Conservation (phyloP, 2,888 invertebrate genomes). For the Oxyscelio sp. region DNA sequence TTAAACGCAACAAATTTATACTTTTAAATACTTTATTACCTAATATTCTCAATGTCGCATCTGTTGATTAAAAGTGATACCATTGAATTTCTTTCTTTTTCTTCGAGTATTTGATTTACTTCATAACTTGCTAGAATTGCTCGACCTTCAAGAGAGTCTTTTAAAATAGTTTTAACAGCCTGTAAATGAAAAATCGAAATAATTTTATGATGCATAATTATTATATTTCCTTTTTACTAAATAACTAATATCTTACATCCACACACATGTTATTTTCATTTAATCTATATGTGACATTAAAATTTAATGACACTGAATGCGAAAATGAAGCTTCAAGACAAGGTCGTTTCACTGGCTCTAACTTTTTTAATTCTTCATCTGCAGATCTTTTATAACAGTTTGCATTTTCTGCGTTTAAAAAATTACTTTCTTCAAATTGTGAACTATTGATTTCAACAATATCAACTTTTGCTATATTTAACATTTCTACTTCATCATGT, state of each 20-base stretch:
- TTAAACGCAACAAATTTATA: too few species aligned
- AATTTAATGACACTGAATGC: neutral
- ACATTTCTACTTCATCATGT: neutral
- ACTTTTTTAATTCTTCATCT: neutral
- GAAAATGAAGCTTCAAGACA: neutral
- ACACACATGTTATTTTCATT: slow-evolving; percentile 12
- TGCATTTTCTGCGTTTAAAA: neutral
- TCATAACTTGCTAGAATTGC: neutral
- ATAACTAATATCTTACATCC: slow-evolving; percentile 13
- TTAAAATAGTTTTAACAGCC: slow-evolving; percentile 7
- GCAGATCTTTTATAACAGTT: slow-evolving; percentile 3
- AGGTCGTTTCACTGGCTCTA: neutral
- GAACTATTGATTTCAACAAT: neutral
- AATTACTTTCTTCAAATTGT: neutral
- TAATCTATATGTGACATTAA: slow-evolving; percentile 3
- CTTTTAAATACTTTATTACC: too few species aligned
- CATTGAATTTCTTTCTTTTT: slow-evolving; percentile 11
- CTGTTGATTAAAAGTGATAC: slow-evolving; percentile 17
- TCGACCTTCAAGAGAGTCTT: slow-evolving; percentile 12
- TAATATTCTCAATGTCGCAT: neutral
- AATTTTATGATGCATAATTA: too few species aligned
- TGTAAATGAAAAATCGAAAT: slow-evolving; percentile 1
- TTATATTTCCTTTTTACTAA: too few species aligned
- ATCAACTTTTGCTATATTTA: neutral
- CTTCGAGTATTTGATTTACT: neutral